These are phyloP conservation scores for Lasioglossum morio DNA, from an alignment of 2,888 invertebrate genomes.

Conservation along the genomic window DNA sequence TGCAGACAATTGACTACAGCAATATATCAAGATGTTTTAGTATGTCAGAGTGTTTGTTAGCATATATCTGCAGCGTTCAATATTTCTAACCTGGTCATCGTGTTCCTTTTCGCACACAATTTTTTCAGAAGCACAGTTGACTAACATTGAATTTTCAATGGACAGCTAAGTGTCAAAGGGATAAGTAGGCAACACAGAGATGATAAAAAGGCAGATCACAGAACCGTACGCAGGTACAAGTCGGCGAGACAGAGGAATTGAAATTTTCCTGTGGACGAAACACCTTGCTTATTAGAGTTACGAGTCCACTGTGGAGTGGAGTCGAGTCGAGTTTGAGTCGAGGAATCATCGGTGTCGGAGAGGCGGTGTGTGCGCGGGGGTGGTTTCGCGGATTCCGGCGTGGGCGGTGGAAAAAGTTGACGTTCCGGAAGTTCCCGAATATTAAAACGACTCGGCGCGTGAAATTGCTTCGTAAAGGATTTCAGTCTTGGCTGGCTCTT, in stretches of 20 bases:
- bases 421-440: conserved; percentile 37
- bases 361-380: not conserved
- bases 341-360: not conserved
- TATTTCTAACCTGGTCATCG: too few relatives aligned
- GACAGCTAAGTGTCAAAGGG: not conserved
- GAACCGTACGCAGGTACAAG: not conserved
- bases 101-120: too few relatives aligned
- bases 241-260: not conserved
- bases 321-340: not conserved
- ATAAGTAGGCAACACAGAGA: not conserved
- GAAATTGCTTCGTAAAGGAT: conserved; percentile 52
- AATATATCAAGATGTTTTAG: too few relatives aligned
- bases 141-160: not conserved
- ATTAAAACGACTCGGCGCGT: conserved; percentile 55
- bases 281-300: not conserved
- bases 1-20: too few relatives aligned
- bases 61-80: too few relatives aligned
- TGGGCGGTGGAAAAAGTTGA: conserved; percentile 8
- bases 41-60: too few relatives aligned
- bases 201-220: not conserved
- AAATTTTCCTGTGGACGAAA: not conserved
- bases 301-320: not conserved
- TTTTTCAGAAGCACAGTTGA: not conserved
- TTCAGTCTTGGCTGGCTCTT: conserved; percentile 46
- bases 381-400: not conserved